Conservation (phyloP, 2,888 invertebrate genomes). For the Agrotis ipsilon region DNA sequence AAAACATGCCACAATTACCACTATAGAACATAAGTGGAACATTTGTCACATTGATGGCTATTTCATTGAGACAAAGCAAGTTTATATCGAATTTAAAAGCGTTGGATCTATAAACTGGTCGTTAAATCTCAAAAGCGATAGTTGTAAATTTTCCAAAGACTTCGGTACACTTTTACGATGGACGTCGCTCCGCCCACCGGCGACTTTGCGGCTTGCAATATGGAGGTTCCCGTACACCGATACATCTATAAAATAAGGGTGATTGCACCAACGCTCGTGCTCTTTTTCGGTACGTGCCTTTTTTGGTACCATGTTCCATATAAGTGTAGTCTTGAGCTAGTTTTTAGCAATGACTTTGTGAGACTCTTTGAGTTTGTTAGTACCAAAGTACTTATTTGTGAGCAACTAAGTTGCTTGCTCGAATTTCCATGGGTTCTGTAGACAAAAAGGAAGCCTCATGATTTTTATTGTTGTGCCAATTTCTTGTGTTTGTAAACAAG, state of each 20-base stretch:
- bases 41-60: conserved; percentile 77
- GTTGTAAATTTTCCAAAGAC: conserved; percentile 88
- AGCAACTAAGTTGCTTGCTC: conserved; percentile 16
- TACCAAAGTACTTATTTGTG: conserved; percentile 3
- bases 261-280: conserved; percentile 63
- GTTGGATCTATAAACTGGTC: conserved; percentile 88
- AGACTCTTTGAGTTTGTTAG: conserved; percentile 19
- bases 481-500: conserved; percentile 13
- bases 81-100: conserved; percentile 87
- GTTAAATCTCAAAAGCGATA: conserved; percentile 88
- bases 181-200: conserved; percentile 86
- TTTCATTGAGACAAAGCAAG: conserved; percentile 84
- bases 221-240: conserved; percentile 78
- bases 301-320: conserved; percentile 47
- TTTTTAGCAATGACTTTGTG: conserved; percentile 36
- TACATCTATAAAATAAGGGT: conserved; percentile 82
- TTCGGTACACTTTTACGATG: conserved; percentile 85
- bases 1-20: conserved; percentile 73
- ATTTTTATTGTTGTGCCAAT: neutral
- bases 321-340: conserved; percentile 46
- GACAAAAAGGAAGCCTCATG: too few species aligned
- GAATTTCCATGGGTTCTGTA: neutral
- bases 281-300: conserved; percentile 59
- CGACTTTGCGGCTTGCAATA: conserved; percentile 82
- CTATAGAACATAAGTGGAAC: conserved; percentile 72